Evolutionary conservation across 2,888 invertebrate genomes (phyloP).

Genomic region (Brenthis hecate): DNA sequence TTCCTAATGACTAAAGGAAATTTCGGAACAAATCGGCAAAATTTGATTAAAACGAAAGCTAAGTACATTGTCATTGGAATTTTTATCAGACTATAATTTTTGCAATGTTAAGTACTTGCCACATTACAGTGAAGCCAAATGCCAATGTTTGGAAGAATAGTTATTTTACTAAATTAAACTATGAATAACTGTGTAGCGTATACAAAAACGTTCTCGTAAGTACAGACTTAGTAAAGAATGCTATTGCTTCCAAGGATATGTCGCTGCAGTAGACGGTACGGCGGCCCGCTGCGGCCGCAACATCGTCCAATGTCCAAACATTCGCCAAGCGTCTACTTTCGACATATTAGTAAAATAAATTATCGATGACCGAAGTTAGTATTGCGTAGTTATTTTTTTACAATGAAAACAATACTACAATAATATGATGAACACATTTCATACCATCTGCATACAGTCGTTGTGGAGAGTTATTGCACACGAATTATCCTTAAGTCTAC

Average conservation of each 20-base stretch:
- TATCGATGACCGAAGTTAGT: too few species aligned
- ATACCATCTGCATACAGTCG: slow-evolving; percentile 8
- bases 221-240: slow-evolving; percentile 3
- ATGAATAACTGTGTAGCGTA: slow-evolving; percentile 18
- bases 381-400: too few species aligned
- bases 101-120: slow-evolving; percentile 26
- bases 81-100: background rate
- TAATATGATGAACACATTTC: slow-evolving; percentile 12
- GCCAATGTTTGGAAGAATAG: background rate
- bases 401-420: background rate
- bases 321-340: too few species aligned
- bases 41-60: background rate
- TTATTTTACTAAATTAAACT: slow-evolving; percentile 32
- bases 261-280: too few species aligned
- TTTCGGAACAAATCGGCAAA: background rate
- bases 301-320: too few species aligned
- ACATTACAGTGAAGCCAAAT: background rate
- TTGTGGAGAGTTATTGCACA: slow-evolving; percentile 32
- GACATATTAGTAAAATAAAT: too few species aligned
- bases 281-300: too few species aligned
- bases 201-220: slow-evolving; percentile 10
- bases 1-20: background rate
- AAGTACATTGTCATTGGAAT: background rate
- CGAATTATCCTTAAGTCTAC: slow-evolving; percentile 10
- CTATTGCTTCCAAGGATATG: background rate